Evolutionary conservation across 1,140 invertebrate species (phyloP).

Genomic region (Eciton burchellii): DNA sequence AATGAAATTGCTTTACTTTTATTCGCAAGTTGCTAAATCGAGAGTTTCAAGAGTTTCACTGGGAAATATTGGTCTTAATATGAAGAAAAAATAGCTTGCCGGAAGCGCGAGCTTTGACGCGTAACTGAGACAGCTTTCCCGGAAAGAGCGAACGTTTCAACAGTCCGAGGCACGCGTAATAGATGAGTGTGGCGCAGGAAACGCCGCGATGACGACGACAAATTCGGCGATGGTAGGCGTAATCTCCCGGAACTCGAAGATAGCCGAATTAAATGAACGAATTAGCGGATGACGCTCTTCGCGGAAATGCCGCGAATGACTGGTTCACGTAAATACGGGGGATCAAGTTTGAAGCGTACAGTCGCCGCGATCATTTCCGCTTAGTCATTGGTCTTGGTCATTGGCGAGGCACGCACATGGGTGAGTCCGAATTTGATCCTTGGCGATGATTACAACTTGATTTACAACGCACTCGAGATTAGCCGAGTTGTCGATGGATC

Average conservation of each 20-base stretch:
- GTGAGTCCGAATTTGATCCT: constrained; percentile 16
- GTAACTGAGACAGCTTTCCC: not conserved
- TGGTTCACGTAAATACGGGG: constrained; percentile 3
- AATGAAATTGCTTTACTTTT: not conserved
- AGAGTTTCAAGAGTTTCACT: too few relatives aligned
- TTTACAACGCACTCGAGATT: not conserved
- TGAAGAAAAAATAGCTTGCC: constrained; percentile 8
- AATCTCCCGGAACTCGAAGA: constrained; percentile 30
- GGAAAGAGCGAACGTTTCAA: constrained; percentile 4
- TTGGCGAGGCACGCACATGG: not conserved
- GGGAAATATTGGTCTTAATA: not conserved
- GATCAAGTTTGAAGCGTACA: constrained; percentile 4
- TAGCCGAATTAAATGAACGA: not conserved
- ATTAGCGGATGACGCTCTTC: constrained; percentile 6
- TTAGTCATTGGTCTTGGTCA: constrained; percentile 1
- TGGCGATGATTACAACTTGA: not conserved
- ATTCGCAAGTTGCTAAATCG: not conserved
- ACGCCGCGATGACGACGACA: constrained; percentile 56
- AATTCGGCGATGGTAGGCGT: constrained; percentile 8
- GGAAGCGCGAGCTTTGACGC: not conserved
- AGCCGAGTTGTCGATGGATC: not conserved
- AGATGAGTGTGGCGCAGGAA: not conserved
- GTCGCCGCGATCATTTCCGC: not conserved
- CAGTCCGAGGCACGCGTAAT: not conserved
- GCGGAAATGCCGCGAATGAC: constrained; percentile 17